These are phyloP conservation scores for Thereva nobilitata DNA, from an alignment of 2,888 invertebrate species.

Conservation along the genomic window DNA sequence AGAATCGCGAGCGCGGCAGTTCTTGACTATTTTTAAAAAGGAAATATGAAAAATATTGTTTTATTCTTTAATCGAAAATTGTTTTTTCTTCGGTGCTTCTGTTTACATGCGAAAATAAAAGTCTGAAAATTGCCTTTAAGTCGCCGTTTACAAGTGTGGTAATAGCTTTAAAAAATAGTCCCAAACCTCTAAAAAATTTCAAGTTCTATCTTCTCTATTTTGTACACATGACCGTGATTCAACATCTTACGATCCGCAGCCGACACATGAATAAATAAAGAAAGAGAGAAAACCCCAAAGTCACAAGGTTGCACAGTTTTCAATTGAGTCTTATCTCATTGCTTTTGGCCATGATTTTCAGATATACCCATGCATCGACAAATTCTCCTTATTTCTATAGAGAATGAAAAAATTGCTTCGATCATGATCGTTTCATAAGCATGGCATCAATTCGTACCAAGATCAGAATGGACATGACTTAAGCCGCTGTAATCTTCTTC, in stretches of 20 bases:
- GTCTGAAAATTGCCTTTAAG: background rate
- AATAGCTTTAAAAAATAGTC: no score
- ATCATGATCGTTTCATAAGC: conserved; percentile 21
- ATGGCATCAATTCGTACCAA: conserved; percentile 9
- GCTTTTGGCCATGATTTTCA: conserved; percentile 31
- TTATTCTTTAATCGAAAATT: conserved; percentile 8
- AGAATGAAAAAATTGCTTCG: conserved; percentile 6
- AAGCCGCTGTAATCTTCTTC: background rate
- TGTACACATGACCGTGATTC: conserved; percentile 10
- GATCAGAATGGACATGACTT: conserved; percentile 20
- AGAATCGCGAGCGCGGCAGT: background rate
- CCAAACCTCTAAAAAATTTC: no score
- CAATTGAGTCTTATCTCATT: conserved; percentile 23
- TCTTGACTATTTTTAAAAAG: conserved; percentile 4
- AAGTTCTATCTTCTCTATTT: no score
- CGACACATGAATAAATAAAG: background rate
- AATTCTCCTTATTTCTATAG: conserved; percentile 1
- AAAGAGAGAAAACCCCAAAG: background rate
- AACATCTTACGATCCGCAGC: background rate
- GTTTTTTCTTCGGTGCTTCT: conserved; percentile 13
- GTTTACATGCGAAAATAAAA: conserved; percentile 14
- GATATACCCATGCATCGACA: conserved; percentile 16
- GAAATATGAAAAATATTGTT: no score
- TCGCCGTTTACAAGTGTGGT: no score
- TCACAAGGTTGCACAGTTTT: conserved; percentile 29